Base-by-base conservation (phyloP, 2,113 vertebrate species). In the Elanus axillaris region DNA sequence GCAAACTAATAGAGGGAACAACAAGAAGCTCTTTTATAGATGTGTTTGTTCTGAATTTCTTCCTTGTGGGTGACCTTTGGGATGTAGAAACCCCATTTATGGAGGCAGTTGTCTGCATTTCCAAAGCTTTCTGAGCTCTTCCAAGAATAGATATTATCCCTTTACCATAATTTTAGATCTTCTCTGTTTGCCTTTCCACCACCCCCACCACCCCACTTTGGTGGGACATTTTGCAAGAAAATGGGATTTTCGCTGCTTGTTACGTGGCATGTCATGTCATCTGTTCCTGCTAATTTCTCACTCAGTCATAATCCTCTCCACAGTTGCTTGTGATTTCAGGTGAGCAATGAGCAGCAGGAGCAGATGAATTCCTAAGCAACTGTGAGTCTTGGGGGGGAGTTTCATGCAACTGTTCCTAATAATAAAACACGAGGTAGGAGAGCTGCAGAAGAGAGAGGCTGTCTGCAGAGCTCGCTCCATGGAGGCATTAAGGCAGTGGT, bases 271-370 rank as follows among this genome's bases (percentile, higher is more conserved):
- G 92, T 86, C 76, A 38, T 93, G 86, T 97, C 95, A 94, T 90
- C 94, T 89, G 92, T 90, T 96, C 86, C 96, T 91, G 81, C 95
- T 96, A 88, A 96, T 96, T 96, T 96, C 86, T 96, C 94, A 67
- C 85, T 91, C 93, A 85, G 43, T 97, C 93, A 92, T 97, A 96
- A 97, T 96, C 95, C 95, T 96, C 95, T 96, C 94, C 82, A 71
- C 94, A 95, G 93, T 96, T 77, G 71, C 80, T 93, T 96, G 83
- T 96, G 89, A 89, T 95, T 97, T 97, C 92, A 97, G 97, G 96
- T 97, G 93, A 93, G 95, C 81, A 94, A 85, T 52, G 79, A 95
- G 86, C 93, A 97, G 94, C 91, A 85, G 90, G 94, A 97, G 76
- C 94, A 93, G 89, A 96, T 97, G 94, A 97, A 96, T 95, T 95